phyloP scores from a whole-genome alignment of 2,113 vertebrate genomes.

The Bagarius yarrelli region DNA sequence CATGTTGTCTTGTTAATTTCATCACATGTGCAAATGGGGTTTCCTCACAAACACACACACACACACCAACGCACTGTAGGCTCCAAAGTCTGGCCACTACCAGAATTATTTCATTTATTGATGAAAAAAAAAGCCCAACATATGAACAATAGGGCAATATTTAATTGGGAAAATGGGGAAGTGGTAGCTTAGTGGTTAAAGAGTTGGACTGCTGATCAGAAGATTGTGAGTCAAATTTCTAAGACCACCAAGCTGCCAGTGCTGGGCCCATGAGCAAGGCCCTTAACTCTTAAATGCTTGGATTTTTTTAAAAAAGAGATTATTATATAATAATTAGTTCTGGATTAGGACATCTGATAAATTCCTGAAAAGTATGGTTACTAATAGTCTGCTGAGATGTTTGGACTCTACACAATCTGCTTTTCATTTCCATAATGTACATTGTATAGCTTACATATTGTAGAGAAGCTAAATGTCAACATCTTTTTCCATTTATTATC shows the following conservation, averaged over 20 bases:
- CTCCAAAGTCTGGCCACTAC: constrained; percentile 5
- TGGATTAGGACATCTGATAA: too few species aligned
- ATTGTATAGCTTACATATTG: not conserved
- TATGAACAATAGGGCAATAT: too few species aligned
- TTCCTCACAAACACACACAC: not conserved
- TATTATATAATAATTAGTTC: too few species aligned
- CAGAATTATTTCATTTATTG: not conserved
- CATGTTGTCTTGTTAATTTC: constrained; percentile 26
- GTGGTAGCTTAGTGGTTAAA: too few species aligned
- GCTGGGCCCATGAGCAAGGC: too few species aligned
- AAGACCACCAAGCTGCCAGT: too few species aligned
- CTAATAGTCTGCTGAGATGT: not conserved
- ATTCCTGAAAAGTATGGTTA: not conserved
- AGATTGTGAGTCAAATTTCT: too few species aligned
- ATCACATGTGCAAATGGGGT: not conserved
- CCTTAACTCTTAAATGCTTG: too few species aligned
- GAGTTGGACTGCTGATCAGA: too few species aligned
- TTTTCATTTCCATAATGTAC: not conserved
- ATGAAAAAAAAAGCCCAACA: too few species aligned
- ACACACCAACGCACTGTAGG: not conserved
- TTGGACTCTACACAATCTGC: not conserved
- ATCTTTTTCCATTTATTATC: constrained; percentile 61
- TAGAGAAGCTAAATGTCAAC: constrained; percentile 53
- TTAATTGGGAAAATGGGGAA: too few species aligned
- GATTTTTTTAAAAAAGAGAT: too few species aligned